Base-by-base conservation (phyloP, 2,888 invertebrate genomes). In the Tenthredo livida region DNA sequence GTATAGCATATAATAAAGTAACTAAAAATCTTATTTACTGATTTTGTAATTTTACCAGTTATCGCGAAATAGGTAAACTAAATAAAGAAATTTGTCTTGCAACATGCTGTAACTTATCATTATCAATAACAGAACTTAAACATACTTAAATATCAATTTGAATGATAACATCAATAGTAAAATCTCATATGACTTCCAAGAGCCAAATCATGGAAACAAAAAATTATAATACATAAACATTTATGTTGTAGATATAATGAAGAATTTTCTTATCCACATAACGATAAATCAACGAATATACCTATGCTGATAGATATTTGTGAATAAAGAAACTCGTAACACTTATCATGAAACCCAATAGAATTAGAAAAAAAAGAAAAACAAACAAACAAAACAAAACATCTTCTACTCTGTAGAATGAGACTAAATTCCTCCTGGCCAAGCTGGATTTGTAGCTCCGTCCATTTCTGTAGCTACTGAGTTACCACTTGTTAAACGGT, bases 381-480 rank as follows among this genome's bases (percentile, higher is more conserved):
- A n/a, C n/a, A n/a, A n/a, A n/a, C n/a, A n/a, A n/a, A n/a, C n/a
- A n/a, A n/a, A n/a, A n/a, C n/a, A n/a, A 43, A 43, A 43, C 40
- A 43, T 10, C 40, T 10, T 1, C 5, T 21, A n/a, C n/a, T 58
- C n/a, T 58, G 58, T 9, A 58, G 21, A 58, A 58, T 21, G 9
- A 58, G 9, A 58, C 21, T 21, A 21, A 58, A 2, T 58, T 25
- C 58, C 21, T 7, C 58, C 21, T 58, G 58, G 58, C 58, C 58
- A 95, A 9, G 95, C 95, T 1, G 94, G 89, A 89, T 90, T 90
- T 0, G 50, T 84, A 3, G 95, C 94, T 54, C 94, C 94, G 88
- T 95, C 95, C 93, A 96, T 94, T 90, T 95, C 95, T 0, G 92
- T 87, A 7, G 95, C 95, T 73, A 95, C 92, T 0, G 82, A 67